These are phyloP conservation scores for Labia minor DNA, from an alignment of 2,888 invertebrate genomes.

Conservation along the genomic window DNA sequence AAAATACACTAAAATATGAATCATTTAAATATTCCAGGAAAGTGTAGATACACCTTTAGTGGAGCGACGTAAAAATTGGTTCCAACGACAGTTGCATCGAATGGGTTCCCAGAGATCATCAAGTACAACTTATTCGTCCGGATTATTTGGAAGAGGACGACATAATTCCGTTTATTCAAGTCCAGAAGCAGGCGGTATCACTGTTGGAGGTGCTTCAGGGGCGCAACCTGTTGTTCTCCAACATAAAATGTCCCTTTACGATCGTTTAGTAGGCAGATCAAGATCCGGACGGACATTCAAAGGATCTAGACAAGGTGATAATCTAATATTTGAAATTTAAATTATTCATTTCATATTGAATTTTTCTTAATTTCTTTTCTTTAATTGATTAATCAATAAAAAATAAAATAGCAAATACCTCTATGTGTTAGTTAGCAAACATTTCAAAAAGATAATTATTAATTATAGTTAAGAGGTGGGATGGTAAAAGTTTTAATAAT, in stretches of 20 bases:
- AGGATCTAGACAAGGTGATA: constrained; percentile 51
- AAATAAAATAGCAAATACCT: too few species aligned
- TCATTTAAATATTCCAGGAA: too few species aligned
- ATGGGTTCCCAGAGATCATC: constrained; percentile 79
- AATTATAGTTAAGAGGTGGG: background rate
- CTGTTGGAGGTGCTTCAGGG: background rate
- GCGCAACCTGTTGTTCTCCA: constrained; percentile 34
- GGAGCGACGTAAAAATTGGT: constrained; percentile 77
- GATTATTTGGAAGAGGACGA: constrained; percentile 63
- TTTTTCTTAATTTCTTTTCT: background rate
- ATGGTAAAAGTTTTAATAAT: too few species aligned
- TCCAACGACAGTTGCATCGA: constrained; percentile 71
- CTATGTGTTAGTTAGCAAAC: too few species aligned
- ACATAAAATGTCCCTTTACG: constrained; percentile 72
- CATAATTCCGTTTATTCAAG: constrained; percentile 64
- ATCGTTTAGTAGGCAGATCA: constrained; percentile 69
- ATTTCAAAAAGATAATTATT: background rate
- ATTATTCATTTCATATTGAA: background rate
- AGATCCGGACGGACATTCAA: constrained; percentile 49
- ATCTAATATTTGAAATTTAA: background rate
- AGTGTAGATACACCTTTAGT: constrained; percentile 82
- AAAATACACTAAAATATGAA: too few species aligned
- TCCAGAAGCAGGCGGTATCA: constrained; percentile 37
- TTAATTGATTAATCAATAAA: too few species aligned
- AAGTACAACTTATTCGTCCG: constrained; percentile 69